phyloP scores from a whole-genome alignment of 2,888 invertebrate species.

The Lochmaea capreae region DNA sequence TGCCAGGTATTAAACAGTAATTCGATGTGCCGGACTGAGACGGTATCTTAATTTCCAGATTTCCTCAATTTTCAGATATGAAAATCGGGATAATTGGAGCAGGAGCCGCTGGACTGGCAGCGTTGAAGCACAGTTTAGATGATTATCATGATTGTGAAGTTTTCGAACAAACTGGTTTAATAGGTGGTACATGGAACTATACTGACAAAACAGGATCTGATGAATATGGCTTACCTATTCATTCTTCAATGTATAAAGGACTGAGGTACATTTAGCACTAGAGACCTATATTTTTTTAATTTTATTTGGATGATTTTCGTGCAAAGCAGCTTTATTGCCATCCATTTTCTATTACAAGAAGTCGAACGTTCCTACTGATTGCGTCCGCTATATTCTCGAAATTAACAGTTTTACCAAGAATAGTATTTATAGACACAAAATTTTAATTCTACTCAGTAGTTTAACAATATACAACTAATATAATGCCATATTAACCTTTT shows the following conservation, averaged over 20 bases:
- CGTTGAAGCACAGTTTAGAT: conserved; percentile 56
- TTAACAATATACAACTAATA: too few species aligned
- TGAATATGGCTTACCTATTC: conserved; percentile 75
- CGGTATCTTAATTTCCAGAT: not conserved
- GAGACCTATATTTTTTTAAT: not conserved
- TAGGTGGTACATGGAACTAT: conserved; percentile 87
- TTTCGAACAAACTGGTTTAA: conserved; percentile 75
- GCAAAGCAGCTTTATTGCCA: too few species aligned
- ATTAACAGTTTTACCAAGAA: too few species aligned
- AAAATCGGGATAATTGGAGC: conserved; percentile 56
- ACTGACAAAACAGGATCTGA: conserved; percentile 74
- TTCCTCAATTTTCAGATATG: conserved; percentile 43
- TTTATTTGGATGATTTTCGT: too few species aligned
- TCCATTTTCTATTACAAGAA: too few species aligned
- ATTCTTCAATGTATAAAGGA: conserved; percentile 85
- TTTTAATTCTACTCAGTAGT: too few species aligned
- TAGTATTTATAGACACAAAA: too few species aligned
- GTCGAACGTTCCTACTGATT: not conserved
- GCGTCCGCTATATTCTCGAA: not conserved
- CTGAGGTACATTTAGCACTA: conserved; percentile 68
- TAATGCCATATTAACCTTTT: too few species aligned
- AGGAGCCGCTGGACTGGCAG: conserved; percentile 54
- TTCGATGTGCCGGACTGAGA: too few species aligned
- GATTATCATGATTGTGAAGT: conserved; percentile 69
- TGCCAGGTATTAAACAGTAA: too few species aligned